Base-by-base conservation (phyloP, 2,888 invertebrate species). In the Agapetus fuscipes region DNA sequence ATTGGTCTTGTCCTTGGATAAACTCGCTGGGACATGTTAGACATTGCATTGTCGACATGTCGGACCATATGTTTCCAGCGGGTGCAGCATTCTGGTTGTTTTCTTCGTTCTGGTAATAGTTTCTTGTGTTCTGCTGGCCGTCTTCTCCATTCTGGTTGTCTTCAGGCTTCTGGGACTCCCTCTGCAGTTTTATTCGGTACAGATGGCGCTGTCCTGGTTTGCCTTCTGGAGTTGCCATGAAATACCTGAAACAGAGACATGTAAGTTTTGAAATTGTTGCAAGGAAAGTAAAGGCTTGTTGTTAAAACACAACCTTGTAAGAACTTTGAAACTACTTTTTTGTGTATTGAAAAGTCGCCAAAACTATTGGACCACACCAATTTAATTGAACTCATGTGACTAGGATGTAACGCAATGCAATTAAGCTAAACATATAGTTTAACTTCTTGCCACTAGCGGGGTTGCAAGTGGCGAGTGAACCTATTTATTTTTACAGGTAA, bases 131-230 rank as follows among this genome's bases (percentile, higher is more conserved):
- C 6, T 3, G 17, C 2, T 10, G 7, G 9, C 28, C 25, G 4
- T 40, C 30, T 6, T 16, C 17, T 6, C 9, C 20, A 4, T 6
- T 4, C 4, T 17, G 10, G 11, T 41, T 32, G 5, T 35, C 30
- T 15, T 29, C 25, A 13, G 30, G 7, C 12, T 32, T 25, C n/a
- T 30, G 30, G 12, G 33, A 29, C 12, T 38, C 36, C 20, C 35
- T 31, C n/a, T 46, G 34, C 1, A 48, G 36, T 16, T 40, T 39
- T 38, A 84, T 77, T 55, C 83, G 76, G 66, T 83, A 89, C 47
- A 93, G 64, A 60, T 93, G 93, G 2, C 87, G 72, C 54, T 83
- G 80, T 1, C 85, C 83, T 0, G 91, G 85, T 48, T 78, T 74
- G 33, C 78, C 79, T 50, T 82, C 80, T 2, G 80, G 80, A 4